Percentiles rank a stretch among this genome's conserved stretches.
Conservation (phyloP, 2,888 invertebrate species). For the Himalopsyche anomala region DNA sequence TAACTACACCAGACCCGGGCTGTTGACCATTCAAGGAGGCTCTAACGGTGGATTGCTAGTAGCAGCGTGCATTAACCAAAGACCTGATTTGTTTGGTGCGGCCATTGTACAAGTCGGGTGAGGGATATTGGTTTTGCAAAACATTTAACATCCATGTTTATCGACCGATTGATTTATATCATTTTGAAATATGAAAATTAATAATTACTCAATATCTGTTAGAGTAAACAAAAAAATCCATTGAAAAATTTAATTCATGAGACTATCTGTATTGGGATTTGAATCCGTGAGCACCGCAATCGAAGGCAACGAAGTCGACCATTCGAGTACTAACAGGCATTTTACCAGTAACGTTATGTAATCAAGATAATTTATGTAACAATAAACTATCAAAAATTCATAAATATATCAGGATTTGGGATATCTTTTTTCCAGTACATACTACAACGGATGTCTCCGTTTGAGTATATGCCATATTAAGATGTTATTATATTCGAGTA, state of each 20-base stretch:
- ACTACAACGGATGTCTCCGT: background rate
- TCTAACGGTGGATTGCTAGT: constrained; percentile 98
- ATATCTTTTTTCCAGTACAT: background rate
- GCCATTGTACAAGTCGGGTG: constrained; percentile 96
- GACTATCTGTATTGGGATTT: too few species aligned
- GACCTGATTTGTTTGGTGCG: constrained; percentile 95
- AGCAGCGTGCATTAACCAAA: constrained; percentile 95
- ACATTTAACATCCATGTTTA: background rate
- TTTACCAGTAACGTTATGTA: too few species aligned
- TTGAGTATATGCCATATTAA: too few species aligned
- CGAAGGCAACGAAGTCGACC: too few species aligned
- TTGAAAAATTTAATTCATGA: too few species aligned
- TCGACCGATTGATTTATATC: background rate
- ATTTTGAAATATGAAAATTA: background rate
- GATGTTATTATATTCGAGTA: too few species aligned
- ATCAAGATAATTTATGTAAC: too few species aligned
- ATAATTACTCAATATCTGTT: too few species aligned
- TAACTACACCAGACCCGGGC: constrained; percentile 85
- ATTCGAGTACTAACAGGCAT: too few species aligned
- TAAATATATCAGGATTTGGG: background rate
- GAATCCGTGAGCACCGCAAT: too few species aligned
- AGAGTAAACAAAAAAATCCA: too few species aligned
- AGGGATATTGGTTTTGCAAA: constrained; percentile 67
- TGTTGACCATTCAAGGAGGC: constrained; percentile 93
- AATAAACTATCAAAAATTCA: too few species aligned